Evolutionary conservation across 2,113 vertebrate genomes (phyloP).

Genomic region (Centrocercus urophasianus): DNA sequence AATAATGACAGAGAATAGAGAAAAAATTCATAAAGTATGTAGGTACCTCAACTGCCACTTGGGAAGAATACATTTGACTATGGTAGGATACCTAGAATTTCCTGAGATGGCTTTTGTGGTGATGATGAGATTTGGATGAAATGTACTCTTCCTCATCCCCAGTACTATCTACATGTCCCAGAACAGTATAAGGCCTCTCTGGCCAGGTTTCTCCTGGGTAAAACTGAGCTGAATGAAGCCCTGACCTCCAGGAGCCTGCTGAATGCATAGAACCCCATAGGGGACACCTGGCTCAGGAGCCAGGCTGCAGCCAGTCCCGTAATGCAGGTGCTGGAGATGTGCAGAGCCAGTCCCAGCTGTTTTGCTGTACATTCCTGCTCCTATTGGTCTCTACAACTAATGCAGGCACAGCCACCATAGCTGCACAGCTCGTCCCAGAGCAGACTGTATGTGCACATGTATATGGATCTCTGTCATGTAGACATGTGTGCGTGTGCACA

Average conservation of each 20-base stretch:
- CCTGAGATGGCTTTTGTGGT: not conserved
- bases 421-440: not conserved
- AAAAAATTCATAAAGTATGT: not conserved
- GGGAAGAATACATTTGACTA: rapidly evolving
- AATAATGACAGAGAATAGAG: not conserved
- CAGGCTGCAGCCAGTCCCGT: not conserved
- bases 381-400: conserved; percentile 54
- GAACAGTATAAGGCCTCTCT: rapidly evolving
- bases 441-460: not conserved
- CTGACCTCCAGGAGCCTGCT: not conserved
- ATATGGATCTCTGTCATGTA: rapidly evolving
- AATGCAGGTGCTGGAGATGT: rapidly evolving
- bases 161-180: rapidly evolving
- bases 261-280: not conserved
- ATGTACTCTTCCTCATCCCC: rapidly evolving
- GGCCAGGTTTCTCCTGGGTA: not conserved
- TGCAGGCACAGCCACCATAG: conserved; percentile 40
- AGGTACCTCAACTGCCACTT: rapidly evolving
- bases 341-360: not conserved
- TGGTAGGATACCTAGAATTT: not conserved
- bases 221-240: not conserved
- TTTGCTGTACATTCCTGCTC: conserved; percentile 47
- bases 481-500: not conserved
- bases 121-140: not conserved
- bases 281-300: not conserved